These are phyloP conservation scores for Rhinoderma darwinii DNA, from an alignment of 2,113 vertebrate genomes.

Conservation along the genomic window DNA sequence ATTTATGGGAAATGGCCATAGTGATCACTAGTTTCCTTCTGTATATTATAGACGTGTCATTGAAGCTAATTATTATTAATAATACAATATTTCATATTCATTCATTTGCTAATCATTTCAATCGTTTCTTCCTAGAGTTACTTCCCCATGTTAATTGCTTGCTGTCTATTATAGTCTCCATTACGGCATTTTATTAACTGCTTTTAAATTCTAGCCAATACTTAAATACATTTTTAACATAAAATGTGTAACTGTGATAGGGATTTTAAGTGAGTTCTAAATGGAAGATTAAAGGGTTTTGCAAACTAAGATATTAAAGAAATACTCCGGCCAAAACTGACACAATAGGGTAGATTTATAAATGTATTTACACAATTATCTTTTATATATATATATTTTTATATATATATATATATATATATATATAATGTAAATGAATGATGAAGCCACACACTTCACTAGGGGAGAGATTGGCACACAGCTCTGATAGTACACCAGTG, in stretches of 20 bases:
- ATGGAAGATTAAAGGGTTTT: neutral
- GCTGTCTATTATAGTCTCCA: slow-evolving; percentile 19
- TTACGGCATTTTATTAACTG: slow-evolving; percentile 24
- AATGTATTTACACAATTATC: neutral
- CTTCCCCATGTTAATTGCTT: slow-evolving; percentile 61
- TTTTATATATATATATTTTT: too few species aligned
- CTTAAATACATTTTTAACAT: slow-evolving; percentile 1
- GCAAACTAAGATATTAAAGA: neutral
- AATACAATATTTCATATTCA: slow-evolving; percentile 79
- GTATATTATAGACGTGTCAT: slow-evolving; percentile 75
- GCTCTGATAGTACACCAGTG: too few species aligned
- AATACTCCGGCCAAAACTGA: neutral
- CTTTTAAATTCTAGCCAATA: slow-evolving; percentile 9
- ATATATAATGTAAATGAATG: too few species aligned
- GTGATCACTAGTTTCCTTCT: slow-evolving; percentile 63
- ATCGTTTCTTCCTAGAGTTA: slow-evolving; percentile 70
- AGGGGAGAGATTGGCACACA: too few species aligned
- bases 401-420: too few species aligned
- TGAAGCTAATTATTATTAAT: slow-evolving; percentile 83
- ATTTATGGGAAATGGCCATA: slow-evolving; percentile 64
- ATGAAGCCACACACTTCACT: too few species aligned
- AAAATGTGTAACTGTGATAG: neutral
- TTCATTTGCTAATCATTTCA: slow-evolving; percentile 81
- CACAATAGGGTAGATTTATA: neutral
- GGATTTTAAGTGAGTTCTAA: neutral